Base-by-base conservation (phyloP, 2,113 vertebrate species). In the Microcebus jonahi region DNA sequence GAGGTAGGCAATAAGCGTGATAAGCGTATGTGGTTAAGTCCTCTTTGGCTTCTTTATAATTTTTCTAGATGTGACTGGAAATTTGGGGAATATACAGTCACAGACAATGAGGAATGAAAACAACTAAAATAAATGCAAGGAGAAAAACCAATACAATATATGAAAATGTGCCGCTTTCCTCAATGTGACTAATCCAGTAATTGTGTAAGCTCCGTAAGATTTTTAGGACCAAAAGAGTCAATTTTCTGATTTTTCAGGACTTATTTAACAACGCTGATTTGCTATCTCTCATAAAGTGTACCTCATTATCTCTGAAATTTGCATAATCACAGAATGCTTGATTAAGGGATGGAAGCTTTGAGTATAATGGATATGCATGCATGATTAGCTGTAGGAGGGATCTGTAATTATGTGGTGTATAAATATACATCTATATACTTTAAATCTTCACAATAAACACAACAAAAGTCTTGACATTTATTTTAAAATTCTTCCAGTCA, bases 251-350 rank as follows among this genome's bases (percentile, higher is more conserved):
- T 84, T 93, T 96, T 95, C 10, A 91, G 10, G 34, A 83, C 50
- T 95, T 95, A 95, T 31, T 95, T 96, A 97, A 94, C 45, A 88
- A 89, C 3, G 14, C 23, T 98, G 87, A 97, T 97, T 98, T 96
- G 25, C 42, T 98, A 8, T 86, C 67, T 31, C 67, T 96, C 93
- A 79, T 17, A 94, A 42, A 39, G 68, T 97, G 63, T 95, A 63
- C 6, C 81, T 97, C 94, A 84, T 96, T 97, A 91, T 94, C 31
- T 97, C 92, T 88, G 8, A 96, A 93, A 97, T 97, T 97, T 83
- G 80, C 6, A 6, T 96, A 97, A 97, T 92, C 15, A 85, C 73
- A 75, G 42, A 97, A 96, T 94, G 82, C 91, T 97, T 97, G 96
- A 85, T 96, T 98, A 98, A 96, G 36, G 96, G 97, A 67, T 11